These are phyloP conservation scores for Malthinus seriepunctatus DNA, from an alignment of 2,888 invertebrate species.

Conservation along the genomic window DNA sequence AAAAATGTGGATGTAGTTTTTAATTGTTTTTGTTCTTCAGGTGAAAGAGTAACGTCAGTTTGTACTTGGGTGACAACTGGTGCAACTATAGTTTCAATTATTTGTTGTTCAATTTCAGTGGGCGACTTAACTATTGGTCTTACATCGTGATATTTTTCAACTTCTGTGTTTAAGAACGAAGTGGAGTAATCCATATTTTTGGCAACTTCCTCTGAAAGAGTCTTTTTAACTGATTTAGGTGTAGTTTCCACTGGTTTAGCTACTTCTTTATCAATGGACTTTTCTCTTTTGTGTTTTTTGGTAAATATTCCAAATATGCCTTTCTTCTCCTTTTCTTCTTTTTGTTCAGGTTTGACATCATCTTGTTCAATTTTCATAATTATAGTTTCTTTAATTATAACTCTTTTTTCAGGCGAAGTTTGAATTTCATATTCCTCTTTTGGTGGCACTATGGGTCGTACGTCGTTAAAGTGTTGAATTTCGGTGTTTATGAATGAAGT, in stretches of 20 bases:
- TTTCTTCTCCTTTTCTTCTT: conserved; percentile 25
- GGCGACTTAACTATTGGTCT: neutral
- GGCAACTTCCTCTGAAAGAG: neutral
- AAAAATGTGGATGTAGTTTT: conserved; percentile 14
- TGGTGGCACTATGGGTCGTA: conserved; percentile 9
- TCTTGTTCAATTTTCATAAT: neutral
- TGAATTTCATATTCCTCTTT: too few species aligned
- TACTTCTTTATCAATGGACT: conserved; percentile 14
- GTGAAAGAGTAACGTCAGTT: neutral
- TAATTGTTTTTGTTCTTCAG: conserved; percentile 2
- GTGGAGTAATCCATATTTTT: conserved; percentile 30
- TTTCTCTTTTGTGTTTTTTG: conserved; percentile 31
- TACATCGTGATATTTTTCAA: conserved; percentile 9
- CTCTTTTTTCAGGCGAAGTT: neutral
- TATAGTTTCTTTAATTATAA: too few species aligned
- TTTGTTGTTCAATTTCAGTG: neutral
- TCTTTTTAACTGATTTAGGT: neutral
- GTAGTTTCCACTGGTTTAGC: neutral
- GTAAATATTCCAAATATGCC: conserved; percentile 36
- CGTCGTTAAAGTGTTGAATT: conserved; percentile 31
- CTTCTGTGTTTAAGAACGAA: conserved; percentile 13
- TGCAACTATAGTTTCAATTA: neutral
- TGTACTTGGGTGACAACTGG: neutral
- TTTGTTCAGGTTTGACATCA: neutral
- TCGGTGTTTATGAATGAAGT: conserved; percentile 29